These are phyloP conservation scores for Azorinus chamasolen DNA, from an alignment of 2,888 invertebrate species.

Conservation along the genomic window DNA sequence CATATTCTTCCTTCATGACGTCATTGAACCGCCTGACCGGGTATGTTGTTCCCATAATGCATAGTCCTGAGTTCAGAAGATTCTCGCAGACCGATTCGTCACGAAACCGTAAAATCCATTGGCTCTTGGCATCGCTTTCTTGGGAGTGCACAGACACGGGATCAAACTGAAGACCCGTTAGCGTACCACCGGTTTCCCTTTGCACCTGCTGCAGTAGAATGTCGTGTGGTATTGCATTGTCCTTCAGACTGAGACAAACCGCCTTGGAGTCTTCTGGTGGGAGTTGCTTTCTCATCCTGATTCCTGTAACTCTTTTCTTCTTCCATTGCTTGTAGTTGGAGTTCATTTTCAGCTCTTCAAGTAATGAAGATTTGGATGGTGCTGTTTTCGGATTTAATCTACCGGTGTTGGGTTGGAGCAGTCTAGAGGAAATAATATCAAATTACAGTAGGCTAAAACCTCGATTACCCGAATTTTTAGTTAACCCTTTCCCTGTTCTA, in stretches of 20 bases:
- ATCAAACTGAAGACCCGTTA: slow-evolving; percentile 67
- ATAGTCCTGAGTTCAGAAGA: slow-evolving; percentile 55
- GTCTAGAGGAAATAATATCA: neutral
- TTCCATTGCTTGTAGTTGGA: slow-evolving; percentile 67
- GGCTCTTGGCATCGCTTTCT: slow-evolving; percentile 59
- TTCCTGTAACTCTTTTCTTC: slow-evolving; percentile 56
- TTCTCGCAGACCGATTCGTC: slow-evolving; percentile 49
- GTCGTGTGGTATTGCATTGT: slow-evolving; percentile 59
- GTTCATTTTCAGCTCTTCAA: slow-evolving; percentile 61
- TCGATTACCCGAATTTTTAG: no score
- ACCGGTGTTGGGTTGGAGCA: neutral
- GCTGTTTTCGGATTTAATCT: neutral
- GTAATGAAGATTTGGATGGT: slow-evolving; percentile 26
- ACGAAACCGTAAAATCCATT: slow-evolving; percentile 68
- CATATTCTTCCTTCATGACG: slow-evolving; percentile 69
- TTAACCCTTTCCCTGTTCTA: no score
- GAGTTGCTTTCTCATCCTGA: slow-evolving; percentile 65
- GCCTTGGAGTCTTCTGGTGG: slow-evolving; percentile 64
- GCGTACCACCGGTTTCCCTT: slow-evolving; percentile 41
- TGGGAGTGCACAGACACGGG: slow-evolving; percentile 65
- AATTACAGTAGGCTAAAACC: no score
- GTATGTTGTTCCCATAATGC: slow-evolving; percentile 54
- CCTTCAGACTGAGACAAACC: slow-evolving; percentile 59
- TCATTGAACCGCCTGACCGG: slow-evolving; percentile 66
- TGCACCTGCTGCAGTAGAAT: slow-evolving; percentile 65